Base-by-base conservation (phyloP, 2,888 invertebrate genomes). In the Pachydiplax longipennis region DNA sequence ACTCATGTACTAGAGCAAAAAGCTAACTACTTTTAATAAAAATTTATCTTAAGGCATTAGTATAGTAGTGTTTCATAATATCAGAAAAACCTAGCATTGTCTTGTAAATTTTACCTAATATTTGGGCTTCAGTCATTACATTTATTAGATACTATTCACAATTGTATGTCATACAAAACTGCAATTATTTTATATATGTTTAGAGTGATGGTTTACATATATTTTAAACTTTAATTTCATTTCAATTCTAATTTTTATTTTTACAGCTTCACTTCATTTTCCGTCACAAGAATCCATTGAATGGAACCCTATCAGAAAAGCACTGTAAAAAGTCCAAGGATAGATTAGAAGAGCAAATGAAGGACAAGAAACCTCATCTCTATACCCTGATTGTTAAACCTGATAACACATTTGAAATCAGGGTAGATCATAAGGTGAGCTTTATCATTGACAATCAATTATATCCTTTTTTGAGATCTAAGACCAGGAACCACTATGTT, bases 301-400 rank as follows among this genome's bases (percentile, higher is more conserved):
- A 98, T 93, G 98, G 98, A 82, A 95, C 96, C 40, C 95, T 97
- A 92, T 97, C 98, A 93, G 99, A 99, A 94, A 99, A 99, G 93
- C 99, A 99, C 93, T 97, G 98, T 93, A 98, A 98, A 93, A 98
- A 98, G 93, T 97, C 99, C 31, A 96, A 96, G 91, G 96, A 97
- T 91, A 96, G 97, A 31, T 94, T 99, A 37, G 98, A 98, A 93
- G 98, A 98, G 92, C 95, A 96, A 65, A 98, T 98, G 95, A 97
- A 97, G 92, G 99, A 99, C 94, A 98, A 99, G 93, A 96, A 97
- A 92, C 98, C 98, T 0, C 98, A 99, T 95, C 94, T 98, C 90
- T 98, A 97, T 93, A 97, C 97, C 13, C 94, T 99, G 82, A 95
- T 97, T 90, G 92, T 98, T 90, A 95, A 95, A 82, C 97, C 98